Base-by-base conservation (phyloP, 2,797 vertebrate genomes). In the Gymnopithys bicolor region DNA sequence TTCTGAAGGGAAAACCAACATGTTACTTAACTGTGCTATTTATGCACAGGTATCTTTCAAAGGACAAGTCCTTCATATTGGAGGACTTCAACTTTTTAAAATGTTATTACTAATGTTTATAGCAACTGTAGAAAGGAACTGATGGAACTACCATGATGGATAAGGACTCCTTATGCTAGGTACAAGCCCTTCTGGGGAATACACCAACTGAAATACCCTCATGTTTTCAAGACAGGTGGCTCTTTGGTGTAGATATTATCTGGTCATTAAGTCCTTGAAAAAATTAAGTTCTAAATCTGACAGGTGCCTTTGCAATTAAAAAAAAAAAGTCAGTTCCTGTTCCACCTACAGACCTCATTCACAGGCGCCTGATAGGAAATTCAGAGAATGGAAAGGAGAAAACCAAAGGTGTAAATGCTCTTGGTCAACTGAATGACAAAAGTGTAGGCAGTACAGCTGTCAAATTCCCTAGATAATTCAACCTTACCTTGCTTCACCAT, bases 391-490 rank as follows among this genome's bases (percentile, higher is more conserved):
- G 14, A 66, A 80, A 75, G 62, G 52, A 41, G 39, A 62, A 87
- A 94, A 77, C 0, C 28, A 5, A 84, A 90, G n/a, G 8, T 58
- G 22, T 37, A 33, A 90, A 71, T 49, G 28, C 5, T 45, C 9
- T 83, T 76, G 25, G 59, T 52, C 51, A 66, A 83, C 28, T 83
- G 87, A 75, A 74, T 76, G 58, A 66, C 43, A 77, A 82, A 80
- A 94, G 16, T 39, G n/a, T 28, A 80, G n/a, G 48, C 17, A n/a
- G 35, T 51, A 41, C 33, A 79, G 56, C 58, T 94, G 74, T 75
- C 41, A 85, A 67, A 87, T 93, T 93, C 55, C 58, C 63, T 60
- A 64, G 64, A 80, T 55, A 87, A 95, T 90, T 55, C 49, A 75
- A 27, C 70, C 67, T 92, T 70, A 27, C 49, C 82, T 13, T 43